Percentiles rank a stretch among this genome's conserved stretches.
Conservation (phyloP, 2,797 vertebrate species). For the Clarias laeviceps region DNA sequence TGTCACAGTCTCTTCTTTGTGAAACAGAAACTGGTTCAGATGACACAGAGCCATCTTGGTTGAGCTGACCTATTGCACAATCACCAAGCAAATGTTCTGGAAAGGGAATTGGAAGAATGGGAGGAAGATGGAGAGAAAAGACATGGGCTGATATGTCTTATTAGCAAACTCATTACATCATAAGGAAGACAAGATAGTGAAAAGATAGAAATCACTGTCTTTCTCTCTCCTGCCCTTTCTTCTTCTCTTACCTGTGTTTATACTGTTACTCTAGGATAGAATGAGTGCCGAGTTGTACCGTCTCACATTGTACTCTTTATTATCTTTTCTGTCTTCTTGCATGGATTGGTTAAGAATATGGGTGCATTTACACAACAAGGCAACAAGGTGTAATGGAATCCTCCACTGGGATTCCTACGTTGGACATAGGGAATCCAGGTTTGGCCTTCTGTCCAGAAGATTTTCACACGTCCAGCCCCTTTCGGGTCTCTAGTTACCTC, state of each 20-base stretch:
- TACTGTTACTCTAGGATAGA: conserved; percentile 51
- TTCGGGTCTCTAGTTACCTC: conserved; percentile 76
- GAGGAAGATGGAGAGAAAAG: conserved; percentile 39
- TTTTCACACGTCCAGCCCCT: conserved; percentile 78
- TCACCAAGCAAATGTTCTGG: conserved; percentile 32
- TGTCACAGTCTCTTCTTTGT: conserved; percentile 52
- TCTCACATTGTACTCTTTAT: conserved; percentile 57
- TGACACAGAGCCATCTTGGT: conserved; percentile 43
- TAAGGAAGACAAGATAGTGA: conserved; percentile 45
- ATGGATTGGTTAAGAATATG: conserved; percentile 67
- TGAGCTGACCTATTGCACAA: conserved; percentile 51
- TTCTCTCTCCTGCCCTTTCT: conserved; percentile 29
- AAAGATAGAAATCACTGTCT: conserved; percentile 44
- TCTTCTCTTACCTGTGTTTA: conserved; percentile 49
- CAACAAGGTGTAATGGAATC: conserved; percentile 72
- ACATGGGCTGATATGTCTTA: conserved; percentile 39
- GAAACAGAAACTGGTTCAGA: conserved; percentile 49
- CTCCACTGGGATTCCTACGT: conserved; percentile 67
- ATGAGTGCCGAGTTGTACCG: conserved; percentile 47
- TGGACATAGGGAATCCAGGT: conserved; percentile 74
- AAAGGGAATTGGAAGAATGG: conserved; percentile 19
- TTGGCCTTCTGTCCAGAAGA: conserved; percentile 68
- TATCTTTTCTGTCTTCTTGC: conserved; percentile 63
- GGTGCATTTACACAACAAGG: conserved; percentile 77
- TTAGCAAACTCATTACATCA: conserved; percentile 52